phyloP scores from a whole-genome alignment of 2,888 invertebrate genomes.

The Proisotoma minuta region DNA sequence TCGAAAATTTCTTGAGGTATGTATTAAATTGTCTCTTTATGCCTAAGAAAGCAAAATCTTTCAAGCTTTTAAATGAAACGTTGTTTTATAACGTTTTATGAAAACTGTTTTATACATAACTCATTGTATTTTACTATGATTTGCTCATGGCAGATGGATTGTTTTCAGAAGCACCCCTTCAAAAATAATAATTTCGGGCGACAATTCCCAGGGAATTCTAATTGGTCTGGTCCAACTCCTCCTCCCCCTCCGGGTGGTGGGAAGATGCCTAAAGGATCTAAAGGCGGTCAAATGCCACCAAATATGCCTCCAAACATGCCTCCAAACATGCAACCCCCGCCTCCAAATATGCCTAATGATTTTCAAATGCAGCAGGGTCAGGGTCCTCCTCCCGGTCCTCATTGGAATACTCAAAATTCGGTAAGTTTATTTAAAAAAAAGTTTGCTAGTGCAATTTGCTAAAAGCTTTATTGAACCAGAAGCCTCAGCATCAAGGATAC shows the following conservation, averaged over 20 bases:
- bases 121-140: too few relatives aligned
- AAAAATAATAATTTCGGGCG: conserved; percentile 75
- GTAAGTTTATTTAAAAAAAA: conserved; percentile 21
- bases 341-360: conserved; percentile 45
- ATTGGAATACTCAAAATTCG: conserved; percentile 45
- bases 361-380: conserved; percentile 45
- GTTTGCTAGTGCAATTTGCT: too few relatives aligned
- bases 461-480: conserved; percentile 23
- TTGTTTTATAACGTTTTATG: too few relatives aligned
- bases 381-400: conserved; percentile 30
- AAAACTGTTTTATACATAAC: too few relatives aligned
- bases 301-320: conserved; percentile 19
- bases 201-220: conserved; percentile 47
- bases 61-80: too few relatives aligned
- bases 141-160: background rate
- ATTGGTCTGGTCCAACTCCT: conserved; percentile 36
- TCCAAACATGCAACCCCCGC: conserved; percentile 30
- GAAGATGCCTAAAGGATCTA: conserved; percentile 44
- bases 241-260: conserved; percentile 20
- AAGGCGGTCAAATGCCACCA: background rate
- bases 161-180: conserved; percentile 76
- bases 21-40: too few relatives aligned
- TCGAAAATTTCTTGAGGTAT: conserved; percentile 85
- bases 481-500: conserved; percentile 45
- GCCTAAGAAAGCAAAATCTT: too few relatives aligned